Evolutionary conservation across 2,888 invertebrate genomes (phyloP), one percentile per base, ranked within the genome.

Genomic region (Lasioglossum lativentre): DNA sequence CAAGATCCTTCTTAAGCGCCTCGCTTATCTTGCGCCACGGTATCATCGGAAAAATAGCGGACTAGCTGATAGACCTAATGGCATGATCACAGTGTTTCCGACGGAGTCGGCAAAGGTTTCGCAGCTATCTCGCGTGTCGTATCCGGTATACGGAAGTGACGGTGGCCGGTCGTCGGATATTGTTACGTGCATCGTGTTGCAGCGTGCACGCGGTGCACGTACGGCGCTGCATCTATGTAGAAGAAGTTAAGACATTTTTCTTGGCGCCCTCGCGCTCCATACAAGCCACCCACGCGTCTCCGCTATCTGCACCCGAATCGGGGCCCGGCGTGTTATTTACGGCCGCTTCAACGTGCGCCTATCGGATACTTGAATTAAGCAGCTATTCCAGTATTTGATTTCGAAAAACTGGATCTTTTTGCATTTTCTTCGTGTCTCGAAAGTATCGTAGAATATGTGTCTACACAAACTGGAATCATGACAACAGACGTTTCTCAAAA

Each of bases 221-320:
- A 56, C 47, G 52, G 3, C 19, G 8, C 23, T 23, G 52, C 19
- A 59, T 59, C 59, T 27, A n/a, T n/a, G n/a, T n/a, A 27, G 59
- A 27, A 86, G 82, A 86, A 86, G 76, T 82, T 38, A n/a, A 70
- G 68, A 76, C 56, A 79, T 68, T 86, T 86, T 86, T 86, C 76
- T 86, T 77, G 78, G 77, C 86, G 86, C 82, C 79, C 71, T 86
- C 82, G 79, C 86, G 76, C 79, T 79, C 86, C 86, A 86, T 86
- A 79, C 79, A 3, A 5, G 47, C 86, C 86, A 80, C 86, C 86
- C 86, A 86, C 86, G 79, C 77, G 63, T 42, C 77, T 6, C 63
- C 23, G 59, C 52, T 86, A 82, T 86, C 78, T 63, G 78, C 66
- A 70, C 74, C 82, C 78, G 78, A 86, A 86, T 82, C 86, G 70